phyloP scores from a whole-genome alignment of 1,140 invertebrate species.

The Dendrolimus kikuchii region DNA sequence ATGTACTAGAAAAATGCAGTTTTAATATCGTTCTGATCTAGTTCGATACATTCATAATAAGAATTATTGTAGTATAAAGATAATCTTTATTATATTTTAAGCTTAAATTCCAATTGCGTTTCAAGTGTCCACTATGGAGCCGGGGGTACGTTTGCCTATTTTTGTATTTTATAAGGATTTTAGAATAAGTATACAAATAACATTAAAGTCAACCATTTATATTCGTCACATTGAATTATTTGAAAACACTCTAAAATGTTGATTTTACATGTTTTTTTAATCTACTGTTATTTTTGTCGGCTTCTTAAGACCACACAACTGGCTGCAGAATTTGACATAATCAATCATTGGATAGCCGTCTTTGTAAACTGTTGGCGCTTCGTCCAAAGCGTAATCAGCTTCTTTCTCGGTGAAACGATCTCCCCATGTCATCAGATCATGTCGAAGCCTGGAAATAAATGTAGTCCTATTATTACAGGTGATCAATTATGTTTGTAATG shows the following conservation, averaged over 20 bases:
- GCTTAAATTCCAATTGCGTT: too few relatives aligned
- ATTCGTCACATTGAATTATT: not conserved
- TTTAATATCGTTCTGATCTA: too few relatives aligned
- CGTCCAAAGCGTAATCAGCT: conserved; percentile 75
- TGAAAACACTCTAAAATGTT: not conserved
- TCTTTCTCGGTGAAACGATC: conserved; percentile 75
- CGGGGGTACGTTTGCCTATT: too few relatives aligned
- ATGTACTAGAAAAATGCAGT: too few relatives aligned
- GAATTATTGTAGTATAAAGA: too few relatives aligned
- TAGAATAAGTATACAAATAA: too few relatives aligned
- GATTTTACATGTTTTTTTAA: not conserved
- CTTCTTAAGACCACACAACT: conserved; percentile 74
- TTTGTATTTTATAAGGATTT: too few relatives aligned
- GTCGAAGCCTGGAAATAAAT: conserved; percentile 68
- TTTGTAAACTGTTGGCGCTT: conserved; percentile 72
- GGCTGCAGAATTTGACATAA: conserved; percentile 75
- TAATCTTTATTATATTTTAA: too few relatives aligned
- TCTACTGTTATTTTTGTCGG: conserved; percentile 30
- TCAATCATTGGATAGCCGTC: conserved; percentile 73
- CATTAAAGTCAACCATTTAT: too few relatives aligned
- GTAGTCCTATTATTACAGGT: not conserved
- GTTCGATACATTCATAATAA: too few relatives aligned
- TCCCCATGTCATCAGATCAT: conserved; percentile 75
- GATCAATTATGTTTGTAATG: not conserved
- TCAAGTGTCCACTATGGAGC: too few relatives aligned